A percentile compares a stretch with the other conserved stretches of the same genome.
phyloP scores from a whole-genome alignment of 2,888 invertebrate genomes.

The Ephialtes manifestator region DNA sequence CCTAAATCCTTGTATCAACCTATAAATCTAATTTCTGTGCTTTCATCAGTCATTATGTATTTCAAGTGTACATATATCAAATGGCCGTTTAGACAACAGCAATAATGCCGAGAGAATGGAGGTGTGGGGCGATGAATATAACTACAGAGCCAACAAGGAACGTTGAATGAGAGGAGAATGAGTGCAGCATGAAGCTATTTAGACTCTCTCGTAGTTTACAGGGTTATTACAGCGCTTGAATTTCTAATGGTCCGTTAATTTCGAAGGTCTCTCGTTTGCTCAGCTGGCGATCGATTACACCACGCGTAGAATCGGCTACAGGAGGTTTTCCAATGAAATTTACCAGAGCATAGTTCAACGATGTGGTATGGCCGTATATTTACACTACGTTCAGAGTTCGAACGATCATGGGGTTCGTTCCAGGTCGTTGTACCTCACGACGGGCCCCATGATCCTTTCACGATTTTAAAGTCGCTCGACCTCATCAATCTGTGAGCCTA shows the following conservation, averaged over 20 bases:
- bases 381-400: conserved; percentile 52
- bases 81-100: conserved; percentile 34
- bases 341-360: conserved; percentile 28
- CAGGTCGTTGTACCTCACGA: conserved; percentile 59
- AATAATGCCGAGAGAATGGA: conserved; percentile 23
- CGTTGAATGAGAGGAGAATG: conserved; percentile 19
- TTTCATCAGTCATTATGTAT: background rate
- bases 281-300: conserved; percentile 81
- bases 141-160: conserved; percentile 1
- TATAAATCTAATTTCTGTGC: conserved; percentile 8
- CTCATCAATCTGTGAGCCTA: conserved; percentile 76
- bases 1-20: conserved; percentile 1
- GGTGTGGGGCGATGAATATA: conserved; percentile 8
- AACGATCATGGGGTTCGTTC: conserved; percentile 57
- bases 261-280: conserved; percentile 80
- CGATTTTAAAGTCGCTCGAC: conserved; percentile 75
- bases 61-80: background rate
- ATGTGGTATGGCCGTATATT: conserved; percentile 54
- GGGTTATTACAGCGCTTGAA: conserved; percentile 77
- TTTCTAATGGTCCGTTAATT: conserved; percentile 83
- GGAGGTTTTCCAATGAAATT: conserved; percentile 51
- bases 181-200: conserved; percentile 38
- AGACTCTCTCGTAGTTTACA: conserved; percentile 57
- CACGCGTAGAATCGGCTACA: conserved; percentile 34
- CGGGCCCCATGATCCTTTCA: conserved; percentile 58